Base-by-base conservation (phyloP, 2,797 vertebrate species). In the Gastrophryne carolinensis region DNA sequence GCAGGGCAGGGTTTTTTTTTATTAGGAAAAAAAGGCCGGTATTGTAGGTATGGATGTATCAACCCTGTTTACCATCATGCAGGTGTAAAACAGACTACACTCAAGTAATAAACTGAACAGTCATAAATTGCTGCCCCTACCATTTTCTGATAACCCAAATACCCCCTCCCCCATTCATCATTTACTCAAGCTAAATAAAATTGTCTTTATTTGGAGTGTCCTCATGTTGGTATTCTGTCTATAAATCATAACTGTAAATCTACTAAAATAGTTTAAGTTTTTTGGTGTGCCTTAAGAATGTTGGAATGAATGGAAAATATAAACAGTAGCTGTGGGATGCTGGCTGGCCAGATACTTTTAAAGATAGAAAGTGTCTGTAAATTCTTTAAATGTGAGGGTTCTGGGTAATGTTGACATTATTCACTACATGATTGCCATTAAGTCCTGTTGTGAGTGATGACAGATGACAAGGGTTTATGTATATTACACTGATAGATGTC, bases 361-460 rank as follows among this genome's bases (percentile, higher is more conserved):
- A 84, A 79, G 60, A 81, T 83, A 81, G 83, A 76, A 79, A 74
- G 32, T 0, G 50, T 78, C 72, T 81, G 74, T 60, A 84, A 80
- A 83, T 82, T 80, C 82, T 79, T 73, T 70, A 75, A 72, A 81
- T 72, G 73, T 72, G 64, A 73, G 77, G 72, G 57, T 66, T 82
- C 64, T 78, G 82, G 61, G 84, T 72, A 47, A 27, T 82, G 86
- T 85, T 83, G 82, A 86, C 84, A 87, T 85, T 87, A 85, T 80
- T 83, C 82, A 86, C 81, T 75, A 85, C 80, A 86, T 77, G 79
- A 79, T 80, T 75, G 77, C 71, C 65, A 84, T 84, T 87, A 89
- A 81, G 77, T 80, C 79, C 86, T 83, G 78, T 85, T 79, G 84
- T 83, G 84, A 85, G 84, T 83, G 85, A 87, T 83, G 84, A 89